phyloP scores from a whole-genome alignment of 2,113 vertebrate species.

The Ochotona curzoniae region DNA sequence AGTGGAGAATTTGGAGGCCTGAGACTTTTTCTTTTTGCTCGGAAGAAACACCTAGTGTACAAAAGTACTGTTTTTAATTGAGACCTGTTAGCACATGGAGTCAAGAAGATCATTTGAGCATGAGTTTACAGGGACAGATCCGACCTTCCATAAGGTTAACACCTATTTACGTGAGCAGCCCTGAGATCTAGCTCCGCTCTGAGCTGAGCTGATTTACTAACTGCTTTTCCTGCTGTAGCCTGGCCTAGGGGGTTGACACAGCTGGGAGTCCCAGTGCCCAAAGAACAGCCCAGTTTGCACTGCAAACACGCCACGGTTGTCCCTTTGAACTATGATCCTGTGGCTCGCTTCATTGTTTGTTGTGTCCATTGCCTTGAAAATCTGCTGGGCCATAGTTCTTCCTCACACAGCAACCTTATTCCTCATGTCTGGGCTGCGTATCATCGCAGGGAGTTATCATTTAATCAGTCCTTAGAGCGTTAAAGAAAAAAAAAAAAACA shows the following conservation, averaged over 20 bases:
- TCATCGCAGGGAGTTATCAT: neutral
- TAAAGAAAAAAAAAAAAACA: neutral
- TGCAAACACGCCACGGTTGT: neutral
- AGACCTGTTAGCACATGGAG: neutral
- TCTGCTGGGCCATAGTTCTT: neutral
- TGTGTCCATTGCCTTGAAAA: slow-evolving; percentile 17
- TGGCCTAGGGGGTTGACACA: neutral
- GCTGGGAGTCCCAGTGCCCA: neutral
- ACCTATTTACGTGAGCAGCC: neutral
- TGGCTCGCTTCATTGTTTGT: neutral
- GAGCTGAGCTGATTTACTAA: neutral
- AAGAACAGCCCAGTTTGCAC: neutral
- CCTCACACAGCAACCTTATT: neutral
- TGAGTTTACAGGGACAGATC: neutral
- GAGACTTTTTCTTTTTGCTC: slow-evolving; percentile 18
- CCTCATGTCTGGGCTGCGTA: neutral
- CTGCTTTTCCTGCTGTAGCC: neutral
- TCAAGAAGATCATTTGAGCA: neutral
- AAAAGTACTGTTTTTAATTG: neutral
- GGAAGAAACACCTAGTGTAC: neutral
- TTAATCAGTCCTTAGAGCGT: slow-evolving; percentile 25
- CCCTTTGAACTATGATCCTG: neutral
- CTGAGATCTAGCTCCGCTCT: neutral
- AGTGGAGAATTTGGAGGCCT: neutral
- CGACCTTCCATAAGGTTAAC: neutral